A percentile compares a stretch with the other conserved stretches of the same genome.
Conservation (phyloP, 2,888 invertebrate species). For the Phrixothrix hirtus region DNA sequence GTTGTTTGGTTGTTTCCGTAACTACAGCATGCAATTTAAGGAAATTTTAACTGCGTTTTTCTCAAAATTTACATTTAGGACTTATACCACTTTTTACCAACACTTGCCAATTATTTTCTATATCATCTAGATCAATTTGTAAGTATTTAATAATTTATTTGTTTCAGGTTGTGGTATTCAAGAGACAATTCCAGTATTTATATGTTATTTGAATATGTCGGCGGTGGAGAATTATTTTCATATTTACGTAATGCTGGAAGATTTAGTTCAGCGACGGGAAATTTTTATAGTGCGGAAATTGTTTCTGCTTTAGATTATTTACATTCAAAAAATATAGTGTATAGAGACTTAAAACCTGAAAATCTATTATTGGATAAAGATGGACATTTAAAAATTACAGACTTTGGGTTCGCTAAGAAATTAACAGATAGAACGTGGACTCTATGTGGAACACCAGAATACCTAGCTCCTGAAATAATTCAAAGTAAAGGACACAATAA, state of each 20-base stretch:
- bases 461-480: slow-evolving; percentile 95
- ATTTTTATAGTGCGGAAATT: slow-evolving; percentile 95
- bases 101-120: neutral
- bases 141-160: slow-evolving; percentile 21
- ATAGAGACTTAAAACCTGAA: slow-evolving; percentile 90
- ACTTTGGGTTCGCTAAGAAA: slow-evolving; percentile 97
- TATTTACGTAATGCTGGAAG: slow-evolving; percentile 90
- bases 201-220: slow-evolving; percentile 96
- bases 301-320: slow-evolving; percentile 92
- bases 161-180: slow-evolving; percentile 84
- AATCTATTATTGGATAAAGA: slow-evolving; percentile 89
- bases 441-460: slow-evolving; percentile 95
- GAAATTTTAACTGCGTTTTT: too few relatives aligned
- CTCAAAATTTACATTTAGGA: too few relatives aligned
- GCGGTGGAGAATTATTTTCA: slow-evolving; percentile 95
- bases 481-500: slow-evolving; percentile 98
- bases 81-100: too few relatives aligned
- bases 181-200: slow-evolving; percentile 90
- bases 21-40: too few relatives aligned
- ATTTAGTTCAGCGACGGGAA: slow-evolving; percentile 83
- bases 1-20: too few relatives aligned
- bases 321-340: slow-evolving; percentile 86
- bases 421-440: slow-evolving; percentile 95
- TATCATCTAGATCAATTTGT: neutral
- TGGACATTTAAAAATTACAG: slow-evolving; percentile 96